Conservation (phyloP, 2,888 invertebrate genomes). For the Catocala nupta region DNA sequence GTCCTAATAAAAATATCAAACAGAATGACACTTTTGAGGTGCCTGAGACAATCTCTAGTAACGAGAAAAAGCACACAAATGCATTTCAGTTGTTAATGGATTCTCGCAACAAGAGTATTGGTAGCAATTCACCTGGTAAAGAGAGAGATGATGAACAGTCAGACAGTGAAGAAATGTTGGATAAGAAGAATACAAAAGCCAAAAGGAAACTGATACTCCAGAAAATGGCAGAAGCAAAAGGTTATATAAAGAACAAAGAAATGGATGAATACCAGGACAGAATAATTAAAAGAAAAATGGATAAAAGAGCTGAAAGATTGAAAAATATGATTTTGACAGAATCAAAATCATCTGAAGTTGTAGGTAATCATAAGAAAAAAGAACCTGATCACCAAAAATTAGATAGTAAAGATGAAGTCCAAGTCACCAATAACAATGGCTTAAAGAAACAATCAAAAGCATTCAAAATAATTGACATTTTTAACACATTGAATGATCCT, state of each 20-base stretch:
- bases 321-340: slow-evolving; percentile 79
- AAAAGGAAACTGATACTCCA: slow-evolving; percentile 86
- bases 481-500: slow-evolving; percentile 55
- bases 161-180: slow-evolving; percentile 58
- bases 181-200: slow-evolving; percentile 69
- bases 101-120: slow-evolving; percentile 88
- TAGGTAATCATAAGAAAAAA: slow-evolving; percentile 19
- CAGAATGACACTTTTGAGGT: slow-evolving; percentile 29
- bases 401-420: slow-evolving; percentile 12
- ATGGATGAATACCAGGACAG: slow-evolving; percentile 85
- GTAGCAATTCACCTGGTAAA: slow-evolving; percentile 89
- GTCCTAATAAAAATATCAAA: slow-evolving; percentile 22
- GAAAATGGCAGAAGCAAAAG: slow-evolving; percentile 89
- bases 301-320: slow-evolving; percentile 88
- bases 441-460: slow-evolving; percentile 49
- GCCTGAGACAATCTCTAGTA: slow-evolving; percentile 46
- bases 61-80: slow-evolving; percentile 77
- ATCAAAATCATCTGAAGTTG: slow-evolving; percentile 47
- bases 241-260: slow-evolving; percentile 87
- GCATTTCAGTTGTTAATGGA: slow-evolving; percentile 91
- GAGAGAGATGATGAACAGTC: slow-evolving; percentile 64
- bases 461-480: slow-evolving; percentile 67
- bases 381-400: slow-evolving; percentile 24
- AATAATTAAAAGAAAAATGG: slow-evolving; percentile 86
- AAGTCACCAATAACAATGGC: slow-evolving; percentile 30